Base-by-base conservation (phyloP, 1,140 invertebrate species). In the Drosophila setifemur region DNA sequence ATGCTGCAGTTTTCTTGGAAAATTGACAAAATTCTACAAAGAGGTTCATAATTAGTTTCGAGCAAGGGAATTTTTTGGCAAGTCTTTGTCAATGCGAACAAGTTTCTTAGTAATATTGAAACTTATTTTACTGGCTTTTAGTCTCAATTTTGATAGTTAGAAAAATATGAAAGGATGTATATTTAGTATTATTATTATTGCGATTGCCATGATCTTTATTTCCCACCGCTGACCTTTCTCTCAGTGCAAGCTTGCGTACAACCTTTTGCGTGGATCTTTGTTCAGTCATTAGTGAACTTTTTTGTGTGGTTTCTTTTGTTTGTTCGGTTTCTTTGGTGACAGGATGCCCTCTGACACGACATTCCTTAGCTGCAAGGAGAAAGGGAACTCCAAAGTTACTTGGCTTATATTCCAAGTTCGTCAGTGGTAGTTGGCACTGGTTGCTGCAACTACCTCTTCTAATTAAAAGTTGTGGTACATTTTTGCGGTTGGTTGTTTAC, bases 391-490 rank as follows among this genome's bases (percentile, higher is more conserved):
- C 33, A 33, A 39, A 55, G 26, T 63, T 67, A 16, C 31, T 49
- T 50, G 61, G 2, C 26, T 35, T 35, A 6, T 11, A 42, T 50
- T 49, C 33, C 23, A 6, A 4, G 11, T 45, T 29, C 33, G 8
- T 7, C 16, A 33, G 29, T 52, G 42, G 9, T 16, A 50, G 11
- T 69, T 69, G 31, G 40, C 35, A 42, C 26, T 35, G 31, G 54
- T 37, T 54, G 11, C n/a, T 54, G 39, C 5, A 16, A 42, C 28
- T 23, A 75, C 45, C 54, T 49, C 28, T 45, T 67, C 54, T 78
- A 78, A 78, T 78, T 78, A 78, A 78, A 78, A 78, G 73, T 78
- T 78, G 60, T 53, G 57, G 43, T 6, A 48, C 19, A 60, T 67
- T 55, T 71, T 61, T 74, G 68, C 18, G 72, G 68, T 72, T 75